Conservation (phyloP, 1,140 invertebrate genomes). For the Drosophila lacteicornis region DNA sequence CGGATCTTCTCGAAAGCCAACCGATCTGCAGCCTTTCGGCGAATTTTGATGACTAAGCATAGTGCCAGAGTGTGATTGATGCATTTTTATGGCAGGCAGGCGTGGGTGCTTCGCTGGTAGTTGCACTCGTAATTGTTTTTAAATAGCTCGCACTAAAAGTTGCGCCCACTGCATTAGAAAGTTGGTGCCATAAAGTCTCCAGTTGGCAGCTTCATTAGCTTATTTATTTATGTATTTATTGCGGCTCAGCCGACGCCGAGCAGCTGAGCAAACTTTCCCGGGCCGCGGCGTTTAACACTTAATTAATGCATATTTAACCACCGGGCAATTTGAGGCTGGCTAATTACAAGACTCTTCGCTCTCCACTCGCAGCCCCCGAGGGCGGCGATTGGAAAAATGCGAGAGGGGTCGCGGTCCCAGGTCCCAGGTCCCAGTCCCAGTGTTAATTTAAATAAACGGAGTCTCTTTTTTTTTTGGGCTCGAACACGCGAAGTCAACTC, state of each 20-base stretch:
- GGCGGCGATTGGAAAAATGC: slow-evolving; percentile 59
- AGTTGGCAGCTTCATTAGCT: slow-evolving; percentile 36
- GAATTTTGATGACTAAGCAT: slow-evolving; percentile 63
- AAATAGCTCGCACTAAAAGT: slow-evolving; percentile 37
- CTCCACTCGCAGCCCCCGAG: slow-evolving; percentile 13
- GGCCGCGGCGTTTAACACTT: slow-evolving; percentile 60
- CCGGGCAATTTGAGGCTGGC: slow-evolving; percentile 64
- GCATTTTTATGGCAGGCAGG: slow-evolving; percentile 57
- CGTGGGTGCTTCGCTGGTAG: slow-evolving; percentile 48
- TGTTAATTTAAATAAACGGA: slow-evolving; percentile 68
- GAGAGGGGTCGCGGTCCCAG: slow-evolving; percentile 13
- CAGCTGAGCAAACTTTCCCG: slow-evolving; percentile 55
- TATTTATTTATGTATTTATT: slow-evolving; percentile 55
- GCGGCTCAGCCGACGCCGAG: slow-evolving; percentile 1
- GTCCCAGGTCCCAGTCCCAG: slow-evolving; percentile 7
- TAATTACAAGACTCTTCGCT: slow-evolving; percentile 64
- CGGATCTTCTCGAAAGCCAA: slow-evolving; percentile 30
- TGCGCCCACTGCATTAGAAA: slow-evolving; percentile 31
- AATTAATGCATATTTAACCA: slow-evolving; percentile 77
- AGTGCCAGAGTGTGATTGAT: slow-evolving; percentile 58
- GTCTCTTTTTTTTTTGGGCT: background rate
- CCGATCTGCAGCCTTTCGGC: slow-evolving; percentile 16
- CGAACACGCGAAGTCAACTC: slow-evolving; percentile 54
- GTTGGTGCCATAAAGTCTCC: slow-evolving; percentile 27
- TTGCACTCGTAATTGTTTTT: slow-evolving; percentile 65